Base-by-base conservation (phyloP, 2,888 invertebrate species). In the Mycalesis mineus region DNA sequence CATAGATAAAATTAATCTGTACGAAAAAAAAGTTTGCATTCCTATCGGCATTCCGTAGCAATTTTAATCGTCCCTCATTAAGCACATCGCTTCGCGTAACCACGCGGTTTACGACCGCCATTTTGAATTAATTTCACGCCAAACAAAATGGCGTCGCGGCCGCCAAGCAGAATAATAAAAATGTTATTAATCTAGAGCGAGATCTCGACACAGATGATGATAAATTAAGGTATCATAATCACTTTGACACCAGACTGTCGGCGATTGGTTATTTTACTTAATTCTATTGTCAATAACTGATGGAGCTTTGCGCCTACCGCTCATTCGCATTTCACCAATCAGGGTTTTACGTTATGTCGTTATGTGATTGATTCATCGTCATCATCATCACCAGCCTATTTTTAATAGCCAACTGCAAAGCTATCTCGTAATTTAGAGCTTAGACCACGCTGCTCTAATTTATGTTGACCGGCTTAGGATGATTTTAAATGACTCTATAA, bases 31-130 rank as follows among this genome's bases (percentile, higher is more conserved):
- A 82, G 80, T 76, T 78, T 75, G 73, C 78, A 81, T 80, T 78
- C 75, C 78, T 65, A 77, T 76, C 74, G 70, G 72, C 73, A 79
- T 80, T 77, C 73, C 78, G 71, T 68, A 78, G 72, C 78, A 76
- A 80, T 84, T 84, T 85, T 84, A 87, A 87, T 86, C 82, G 82
- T 72, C 70, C 65, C 81, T 86, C 86, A 87, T 88, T 87, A 87
- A 83, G 80, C 75, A 75, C 81, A 81, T 81, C 71, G 78, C 77
- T 72, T 69, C 75, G 78, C 81, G 80, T 81, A 81, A 80, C 83
- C 84, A 74, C 79, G 73, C 73, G 73, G 75, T 80, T 82, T 80
- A 78, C 70, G 73, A 68, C 66, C 63, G 80, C 84, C 88, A 87
- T 87, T 79, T 88, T 88, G 85, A 83, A 88, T 88, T 87, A 82